Evolutionary conservation across 2,797 vertebrate genomes (phyloP).

Genomic region (Sebastes reedi): DNA sequence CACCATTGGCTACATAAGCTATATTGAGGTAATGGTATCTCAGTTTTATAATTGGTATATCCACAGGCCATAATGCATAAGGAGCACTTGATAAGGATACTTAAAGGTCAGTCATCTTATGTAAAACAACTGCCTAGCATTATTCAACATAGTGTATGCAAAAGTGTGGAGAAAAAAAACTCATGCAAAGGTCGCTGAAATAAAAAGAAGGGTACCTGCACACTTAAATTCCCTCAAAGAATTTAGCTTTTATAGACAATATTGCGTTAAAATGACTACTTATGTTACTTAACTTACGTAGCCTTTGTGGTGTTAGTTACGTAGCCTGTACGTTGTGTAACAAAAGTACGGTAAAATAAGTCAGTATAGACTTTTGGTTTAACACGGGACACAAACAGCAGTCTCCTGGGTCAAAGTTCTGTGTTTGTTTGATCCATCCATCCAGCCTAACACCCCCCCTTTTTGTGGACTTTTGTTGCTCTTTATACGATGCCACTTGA

Average conservation of each 20-base stretch:
- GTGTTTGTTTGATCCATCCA: too few species aligned
- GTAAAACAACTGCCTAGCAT: background rate
- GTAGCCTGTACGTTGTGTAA: too few species aligned
- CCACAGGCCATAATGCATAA: background rate
- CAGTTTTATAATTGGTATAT: slow-evolving; percentile 7
- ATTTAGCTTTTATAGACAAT: background rate
- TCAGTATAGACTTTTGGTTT: too few species aligned
- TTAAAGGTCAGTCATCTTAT: slow-evolving; percentile 21
- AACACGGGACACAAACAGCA: too few species aligned
- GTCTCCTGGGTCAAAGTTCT: too few species aligned
- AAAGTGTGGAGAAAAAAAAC: background rate
- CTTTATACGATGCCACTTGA: too few species aligned
- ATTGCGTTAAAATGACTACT: background rate
- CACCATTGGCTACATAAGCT: background rate
- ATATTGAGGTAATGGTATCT: background rate
- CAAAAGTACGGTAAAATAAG: too few species aligned
- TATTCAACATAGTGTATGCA: background rate
- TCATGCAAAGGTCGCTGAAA: background rate
- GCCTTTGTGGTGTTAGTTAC: too few species aligned
- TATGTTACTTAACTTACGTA: too few species aligned
- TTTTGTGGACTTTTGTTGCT: accelerated
- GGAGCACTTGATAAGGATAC: background rate
- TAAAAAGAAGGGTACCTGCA: background rate
- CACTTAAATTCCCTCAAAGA: background rate
- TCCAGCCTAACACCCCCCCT: too few species aligned